Evolutionary conservation across 2,113 vertebrate genomes (phyloP), one percentile per base, ranked within the genome.

Genomic region (Phodopus roborovskii): DNA sequence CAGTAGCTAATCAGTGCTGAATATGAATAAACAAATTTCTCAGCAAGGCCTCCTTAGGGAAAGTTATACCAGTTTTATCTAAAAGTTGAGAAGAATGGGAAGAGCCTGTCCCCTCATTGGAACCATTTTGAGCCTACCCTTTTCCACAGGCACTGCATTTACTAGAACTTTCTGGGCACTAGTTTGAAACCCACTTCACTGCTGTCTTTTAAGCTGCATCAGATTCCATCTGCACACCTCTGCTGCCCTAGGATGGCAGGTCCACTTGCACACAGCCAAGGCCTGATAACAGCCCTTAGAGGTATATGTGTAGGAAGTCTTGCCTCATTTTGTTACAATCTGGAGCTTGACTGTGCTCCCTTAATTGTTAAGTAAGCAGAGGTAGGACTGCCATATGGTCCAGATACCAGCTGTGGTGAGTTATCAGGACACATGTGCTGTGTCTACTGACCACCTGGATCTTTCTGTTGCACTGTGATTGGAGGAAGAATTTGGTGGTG

Each of bases 161-260:
- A 20, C 4, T 26, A 20, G n/a, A 48, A 30, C 22, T 3, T 5
- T 5, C 53, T 48, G 12, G 36, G 13, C 6, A 39, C 16, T 30
- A 36, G 3, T 33, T 19, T 15, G 0, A 45, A 6, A 39, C 16
- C 19, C 15, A 30, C 12, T 8, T 58, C 16, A 4, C n/a, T 70
- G 16, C 26, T 15, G 26, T 66, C 15, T 19, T 50, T 56, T 2
- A 3, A 8, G 30, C 0, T 0, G 24, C 0, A 0, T 6, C 30
- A 5, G 33, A 42, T 68, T 45, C 17, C 11, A 5, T 50, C 64
- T 24, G 36, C 0, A 11, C 19, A 5, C 11, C 39, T 53, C 28
- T 42, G 20, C 42, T 68, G 20, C 4, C 42, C 13, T 30, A 48
- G 39, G 62, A 60, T 74, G 13, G 19, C 62, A 87, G 5, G 5